Percentiles rank a stretch among this genome's conserved stretches.
phyloP scores from a whole-genome alignment of 2,888 invertebrate genomes.

The Itoplectis maculator region DNA sequence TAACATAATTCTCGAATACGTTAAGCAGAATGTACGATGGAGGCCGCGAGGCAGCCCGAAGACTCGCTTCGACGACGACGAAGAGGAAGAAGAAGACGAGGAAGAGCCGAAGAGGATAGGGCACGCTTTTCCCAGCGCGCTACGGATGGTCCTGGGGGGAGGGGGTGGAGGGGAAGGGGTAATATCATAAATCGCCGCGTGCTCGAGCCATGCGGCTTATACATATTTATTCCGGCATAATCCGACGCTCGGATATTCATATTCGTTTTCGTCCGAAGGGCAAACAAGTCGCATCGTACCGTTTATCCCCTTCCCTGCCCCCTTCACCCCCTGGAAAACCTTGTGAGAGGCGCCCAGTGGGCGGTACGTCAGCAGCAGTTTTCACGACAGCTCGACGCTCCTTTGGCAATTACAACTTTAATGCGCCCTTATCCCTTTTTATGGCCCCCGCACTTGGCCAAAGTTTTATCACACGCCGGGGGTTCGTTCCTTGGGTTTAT shows the following conservation, averaged over 20 bases:
- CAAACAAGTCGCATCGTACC: conserved; percentile 11
- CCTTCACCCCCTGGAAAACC: not conserved
- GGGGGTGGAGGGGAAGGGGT: conserved; percentile 51
- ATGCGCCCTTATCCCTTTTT: not conserved
- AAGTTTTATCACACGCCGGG: conserved; percentile 2
- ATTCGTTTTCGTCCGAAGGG: conserved; percentile 54
- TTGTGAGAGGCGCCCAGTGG: not conserved
- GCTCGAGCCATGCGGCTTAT: conserved; percentile 63
- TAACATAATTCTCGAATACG: conserved; percentile 18
- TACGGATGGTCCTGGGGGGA: conserved; percentile 32
- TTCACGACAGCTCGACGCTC: conserved; percentile 13
- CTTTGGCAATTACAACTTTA: conserved; percentile 18
- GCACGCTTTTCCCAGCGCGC: conserved; percentile 31
- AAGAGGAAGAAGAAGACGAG: conserved; percentile 17
- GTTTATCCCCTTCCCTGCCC: too few relatives aligned
- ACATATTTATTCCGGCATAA: conserved; percentile 69
- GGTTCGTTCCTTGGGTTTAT: too few relatives aligned
- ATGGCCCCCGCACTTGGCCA: not conserved
- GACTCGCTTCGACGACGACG: conserved; percentile 20
- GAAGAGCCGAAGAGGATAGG: conserved; percentile 39
- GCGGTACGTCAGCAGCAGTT: not conserved
- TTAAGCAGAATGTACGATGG: conserved; percentile 40
- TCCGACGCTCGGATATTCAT: conserved; percentile 67
- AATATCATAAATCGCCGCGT: conserved; percentile 67
- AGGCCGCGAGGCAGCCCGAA: conserved; percentile 32